Evolutionary conservation across 1,140 invertebrate genomes (phyloP).

Genomic region (Formica exsecta): DNA sequence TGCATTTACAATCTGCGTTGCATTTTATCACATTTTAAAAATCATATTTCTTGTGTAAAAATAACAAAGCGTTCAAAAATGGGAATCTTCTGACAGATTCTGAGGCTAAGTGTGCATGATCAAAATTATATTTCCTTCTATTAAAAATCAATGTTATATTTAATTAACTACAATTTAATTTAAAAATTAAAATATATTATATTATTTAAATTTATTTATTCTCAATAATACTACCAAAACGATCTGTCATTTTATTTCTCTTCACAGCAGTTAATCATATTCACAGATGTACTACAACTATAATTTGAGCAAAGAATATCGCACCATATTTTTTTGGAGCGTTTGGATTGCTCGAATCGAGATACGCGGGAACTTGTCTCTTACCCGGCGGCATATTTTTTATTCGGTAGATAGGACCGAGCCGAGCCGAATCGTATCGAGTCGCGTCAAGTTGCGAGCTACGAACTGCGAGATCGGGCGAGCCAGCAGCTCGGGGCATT

Average conservation of each 20-base stretch:
- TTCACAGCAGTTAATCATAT: neutral
- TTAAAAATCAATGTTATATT: neutral
- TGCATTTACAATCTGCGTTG: neutral
- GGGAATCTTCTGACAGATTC: neutral
- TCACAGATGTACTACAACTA: neutral
- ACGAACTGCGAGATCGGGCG: slow-evolving; percentile 60
- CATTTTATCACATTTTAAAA: neutral
- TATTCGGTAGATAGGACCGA: neutral
- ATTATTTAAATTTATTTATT: slow-evolving; percentile 3
- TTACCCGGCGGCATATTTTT: neutral
- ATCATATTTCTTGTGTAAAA: neutral
- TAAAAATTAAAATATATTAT: neutral
- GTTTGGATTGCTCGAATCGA: neutral
- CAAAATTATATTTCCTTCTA: neutral
- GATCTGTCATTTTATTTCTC: slow-evolving; percentile 11
- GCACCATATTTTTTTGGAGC: neutral
- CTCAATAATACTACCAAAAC: neutral
- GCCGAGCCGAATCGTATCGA: neutral
- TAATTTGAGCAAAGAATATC: neutral
- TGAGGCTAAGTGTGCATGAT: neutral
- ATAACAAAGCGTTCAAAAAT: slow-evolving; percentile 8
- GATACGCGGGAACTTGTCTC: neutral
- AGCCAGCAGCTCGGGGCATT: slow-evolving; percentile 63
- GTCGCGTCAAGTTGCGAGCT: slow-evolving; percentile 16
- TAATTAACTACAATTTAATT: neutral